Evolutionary conservation across 2,797 vertebrate species (phyloP).

Genomic region (Tragopan temminckii): DNA sequence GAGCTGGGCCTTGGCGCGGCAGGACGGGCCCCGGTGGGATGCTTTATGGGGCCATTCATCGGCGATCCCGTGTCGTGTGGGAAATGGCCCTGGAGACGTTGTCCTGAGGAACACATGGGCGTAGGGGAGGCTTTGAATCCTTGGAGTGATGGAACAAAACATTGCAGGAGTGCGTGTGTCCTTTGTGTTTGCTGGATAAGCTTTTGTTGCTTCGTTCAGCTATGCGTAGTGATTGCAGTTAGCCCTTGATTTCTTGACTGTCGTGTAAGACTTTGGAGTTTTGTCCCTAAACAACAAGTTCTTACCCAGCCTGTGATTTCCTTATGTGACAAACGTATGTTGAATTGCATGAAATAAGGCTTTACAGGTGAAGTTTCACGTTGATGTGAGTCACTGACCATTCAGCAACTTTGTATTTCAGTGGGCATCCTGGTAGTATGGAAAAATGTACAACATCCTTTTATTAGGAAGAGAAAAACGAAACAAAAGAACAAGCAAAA

Average conservation of each 20-base stretch:
- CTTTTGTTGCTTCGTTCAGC: not conserved
- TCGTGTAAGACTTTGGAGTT: not conserved
- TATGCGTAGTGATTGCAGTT: not conserved
- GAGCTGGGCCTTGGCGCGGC: conserved; percentile 66
- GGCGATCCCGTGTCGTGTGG: conserved; percentile 19
- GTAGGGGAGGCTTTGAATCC: not conserved
- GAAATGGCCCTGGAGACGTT: not conserved
- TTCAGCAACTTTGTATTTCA: accelerated
- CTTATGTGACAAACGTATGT: not conserved
- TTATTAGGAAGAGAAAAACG: not conserved
- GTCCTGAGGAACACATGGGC: not conserved
- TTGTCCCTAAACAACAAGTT: not conserved
- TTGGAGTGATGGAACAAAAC: not conserved
- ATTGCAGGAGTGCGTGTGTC: not conserved
- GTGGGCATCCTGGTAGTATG: not conserved
- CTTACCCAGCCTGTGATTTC: not conserved
- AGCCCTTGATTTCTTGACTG: not conserved
- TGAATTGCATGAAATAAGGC: not conserved
- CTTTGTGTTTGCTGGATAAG: accelerated
- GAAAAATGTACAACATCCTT: accelerated
- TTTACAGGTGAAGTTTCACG: not conserved
- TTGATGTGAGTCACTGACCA: accelerated
- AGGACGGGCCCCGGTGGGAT: not conserved
- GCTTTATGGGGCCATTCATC: conserved; percentile 52
- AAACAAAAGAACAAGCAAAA: not conserved